Conservation (phyloP, 2,888 invertebrate genomes). For the Itoplectis maculator region DNA sequence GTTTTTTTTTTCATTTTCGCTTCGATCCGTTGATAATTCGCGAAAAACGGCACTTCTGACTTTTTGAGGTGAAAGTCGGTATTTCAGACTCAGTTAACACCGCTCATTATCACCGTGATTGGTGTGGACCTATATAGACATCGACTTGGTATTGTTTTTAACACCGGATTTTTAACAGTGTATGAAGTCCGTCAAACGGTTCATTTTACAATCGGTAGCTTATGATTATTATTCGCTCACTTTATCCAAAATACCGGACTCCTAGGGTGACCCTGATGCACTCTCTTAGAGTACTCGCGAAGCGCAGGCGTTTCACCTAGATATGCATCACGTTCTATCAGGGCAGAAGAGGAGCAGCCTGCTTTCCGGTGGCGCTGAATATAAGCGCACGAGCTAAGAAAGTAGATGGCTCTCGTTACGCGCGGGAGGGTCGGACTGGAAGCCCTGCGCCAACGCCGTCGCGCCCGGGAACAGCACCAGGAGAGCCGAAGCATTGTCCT, state of each 20-base stretch:
- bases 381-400: conserved; percentile 68
- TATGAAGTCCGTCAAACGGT: neutral
- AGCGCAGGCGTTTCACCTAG: conserved; percentile 17
- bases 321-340: conserved; percentile 48
- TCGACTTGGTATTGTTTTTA: no score
- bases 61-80: no score
- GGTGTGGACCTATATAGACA: no score
- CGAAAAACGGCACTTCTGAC: no score
- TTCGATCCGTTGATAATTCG: no score
- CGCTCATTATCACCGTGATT: no score
- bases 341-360: conserved; percentile 69
- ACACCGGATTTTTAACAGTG: no score
- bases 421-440: conserved; percentile 69
- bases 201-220: neutral
- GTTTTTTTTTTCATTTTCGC: no score
- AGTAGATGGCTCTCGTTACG: conserved; percentile 77
- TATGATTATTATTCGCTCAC: neutral
- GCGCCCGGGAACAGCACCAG: conserved; percentile 34
- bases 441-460: conserved; percentile 29
- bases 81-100: no score
- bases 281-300: conserved; percentile 35
- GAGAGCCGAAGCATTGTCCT: conserved; percentile 68
- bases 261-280: conserved; percentile 21
- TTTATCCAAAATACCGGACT: neutral
- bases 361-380: conserved; percentile 69